These are phyloP conservation scores for Macrotis lagotis DNA, from an alignment of 2,113 vertebrate genomes.

Conservation along the genomic window DNA sequence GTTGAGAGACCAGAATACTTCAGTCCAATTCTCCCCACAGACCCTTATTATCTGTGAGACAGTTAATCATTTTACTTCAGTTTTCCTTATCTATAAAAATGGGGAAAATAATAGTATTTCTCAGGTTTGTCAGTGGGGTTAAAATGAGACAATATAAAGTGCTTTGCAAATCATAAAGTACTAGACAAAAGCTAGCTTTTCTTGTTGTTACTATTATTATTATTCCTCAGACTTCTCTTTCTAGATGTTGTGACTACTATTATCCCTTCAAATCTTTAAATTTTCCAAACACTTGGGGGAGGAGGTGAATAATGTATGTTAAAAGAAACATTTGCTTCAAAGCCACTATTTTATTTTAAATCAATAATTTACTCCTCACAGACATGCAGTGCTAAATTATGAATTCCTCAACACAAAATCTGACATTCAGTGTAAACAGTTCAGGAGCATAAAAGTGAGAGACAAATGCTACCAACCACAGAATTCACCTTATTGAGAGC, in stretches of 20 bases:
- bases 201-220: neutral
- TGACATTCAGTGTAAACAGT: slow-evolving; percentile 28
- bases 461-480: neutral
- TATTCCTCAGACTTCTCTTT: neutral
- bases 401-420: neutral
- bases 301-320: neutral
- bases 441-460: neutral
- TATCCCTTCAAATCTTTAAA: neutral
- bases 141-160: neutral
- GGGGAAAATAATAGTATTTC: neutral
- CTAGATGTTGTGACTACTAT: neutral
- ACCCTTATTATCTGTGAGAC: neutral
- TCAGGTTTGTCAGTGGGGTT: neutral
- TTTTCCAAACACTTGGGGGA: neutral
- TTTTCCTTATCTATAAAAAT: neutral
- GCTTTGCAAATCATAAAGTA: neutral
- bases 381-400: slow-evolving; percentile 36
- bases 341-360: slow-evolving; percentile 39
- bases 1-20: neutral
- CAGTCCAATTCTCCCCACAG: neutral
- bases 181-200: neutral
- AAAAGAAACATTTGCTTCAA: neutral
- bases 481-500: neutral
- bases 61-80: neutral
- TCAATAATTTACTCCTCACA: neutral